Conservation (phyloP, 2,797 vertebrate species). For the Neosalanx taihuensis region DNA sequence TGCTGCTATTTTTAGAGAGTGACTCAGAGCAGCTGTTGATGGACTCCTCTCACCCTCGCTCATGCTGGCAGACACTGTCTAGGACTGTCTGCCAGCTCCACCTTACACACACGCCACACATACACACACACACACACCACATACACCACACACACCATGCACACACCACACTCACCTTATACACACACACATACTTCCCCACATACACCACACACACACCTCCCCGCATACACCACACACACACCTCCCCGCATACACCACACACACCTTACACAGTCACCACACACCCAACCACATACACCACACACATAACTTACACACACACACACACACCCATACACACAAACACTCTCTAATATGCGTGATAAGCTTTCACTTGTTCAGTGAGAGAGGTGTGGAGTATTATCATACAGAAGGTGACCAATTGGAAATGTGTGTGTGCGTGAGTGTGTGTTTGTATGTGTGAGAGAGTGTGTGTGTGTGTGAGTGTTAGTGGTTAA, state of each 20-base stretch:
- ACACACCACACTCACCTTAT: constrained; percentile 6
- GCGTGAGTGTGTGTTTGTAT: no score
- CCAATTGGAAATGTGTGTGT: neutral
- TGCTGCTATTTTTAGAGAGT: constrained; percentile 50
- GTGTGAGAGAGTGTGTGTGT: no score
- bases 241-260: constrained; percentile 14
- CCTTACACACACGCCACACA: constrained; percentile 4
- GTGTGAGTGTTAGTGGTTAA: no score
- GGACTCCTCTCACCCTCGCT: constrained; percentile 20
- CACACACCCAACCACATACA: no score
- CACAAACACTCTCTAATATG: neutral
- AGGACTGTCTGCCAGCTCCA: constrained; percentile 11
- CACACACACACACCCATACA: no score
- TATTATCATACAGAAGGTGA: neutral
- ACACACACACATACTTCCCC: constrained; percentile 18
- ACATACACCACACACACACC: neutral
- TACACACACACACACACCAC: constrained; percentile 11
- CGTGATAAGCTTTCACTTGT: neutral
- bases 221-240: constrained; percentile 2
- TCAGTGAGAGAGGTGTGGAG: neutral
- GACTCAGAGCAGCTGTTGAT: constrained; percentile 56
- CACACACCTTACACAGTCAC: neutral
- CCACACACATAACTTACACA: no score
- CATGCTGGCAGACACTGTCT: constrained; percentile 39
- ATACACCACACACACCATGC: neutral